phyloP scores from a whole-genome alignment of 2,113 vertebrate species.

The Illadopsis cleaveri region DNA sequence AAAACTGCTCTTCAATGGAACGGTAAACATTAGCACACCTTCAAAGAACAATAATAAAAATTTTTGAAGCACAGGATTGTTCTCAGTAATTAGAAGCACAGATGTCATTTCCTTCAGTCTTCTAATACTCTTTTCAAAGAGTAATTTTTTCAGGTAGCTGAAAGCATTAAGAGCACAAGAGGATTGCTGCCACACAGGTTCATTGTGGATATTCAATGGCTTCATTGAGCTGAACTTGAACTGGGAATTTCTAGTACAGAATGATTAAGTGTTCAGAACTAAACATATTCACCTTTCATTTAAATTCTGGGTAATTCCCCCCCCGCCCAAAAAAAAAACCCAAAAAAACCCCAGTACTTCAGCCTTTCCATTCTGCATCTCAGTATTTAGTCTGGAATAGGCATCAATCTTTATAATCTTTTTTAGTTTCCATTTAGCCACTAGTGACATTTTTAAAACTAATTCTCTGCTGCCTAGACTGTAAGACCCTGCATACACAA shows the following conservation, averaged over 20 bases:
- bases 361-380: background rate
- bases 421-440: background rate
- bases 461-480: background rate
- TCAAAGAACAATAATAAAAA: background rate
- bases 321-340: fast-evolving
- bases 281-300: background rate
- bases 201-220: background rate
- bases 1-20: background rate
- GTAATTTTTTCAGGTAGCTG: background rate
- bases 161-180: background rate
- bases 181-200: background rate
- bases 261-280: background rate
- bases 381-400: background rate
- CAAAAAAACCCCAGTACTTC: too few relatives aligned
- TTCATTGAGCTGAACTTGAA: background rate
- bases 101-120: background rate
- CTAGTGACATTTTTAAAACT: background rate
- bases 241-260: background rate
- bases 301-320: background rate
- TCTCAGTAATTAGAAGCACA: background rate
- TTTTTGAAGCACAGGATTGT: background rate
- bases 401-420: background rate
- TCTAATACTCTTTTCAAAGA: background rate
- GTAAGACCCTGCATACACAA: background rate
- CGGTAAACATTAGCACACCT: background rate